phyloP scores from a whole-genome alignment of 2,113 vertebrate genomes.

The Perca flavescens region DNA sequence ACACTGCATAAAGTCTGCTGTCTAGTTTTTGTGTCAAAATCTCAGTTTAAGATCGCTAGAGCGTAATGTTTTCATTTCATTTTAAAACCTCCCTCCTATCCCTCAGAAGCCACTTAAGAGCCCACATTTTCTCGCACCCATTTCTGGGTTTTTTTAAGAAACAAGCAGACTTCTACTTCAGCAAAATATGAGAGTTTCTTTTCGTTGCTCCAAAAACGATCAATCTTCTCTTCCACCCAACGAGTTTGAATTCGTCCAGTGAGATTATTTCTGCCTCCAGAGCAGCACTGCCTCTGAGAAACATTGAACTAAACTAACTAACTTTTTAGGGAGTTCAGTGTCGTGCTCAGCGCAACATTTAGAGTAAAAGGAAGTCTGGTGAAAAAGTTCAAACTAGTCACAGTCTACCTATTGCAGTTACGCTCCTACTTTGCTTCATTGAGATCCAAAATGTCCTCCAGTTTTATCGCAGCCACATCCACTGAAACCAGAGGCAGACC shows the following conservation, averaged over 20 bases:
- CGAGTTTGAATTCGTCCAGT: not conserved
- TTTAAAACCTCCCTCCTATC: not conserved
- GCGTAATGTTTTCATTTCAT: not conserved
- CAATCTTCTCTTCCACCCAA: too few species aligned
- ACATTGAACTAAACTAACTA: not conserved
- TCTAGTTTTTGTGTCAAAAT: constrained; percentile 1
- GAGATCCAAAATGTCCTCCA: constrained; percentile 50
- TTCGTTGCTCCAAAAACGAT: too few species aligned
- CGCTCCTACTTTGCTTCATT: constrained; percentile 19
- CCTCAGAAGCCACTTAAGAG: not conserved
- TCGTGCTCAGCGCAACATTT: not conserved
- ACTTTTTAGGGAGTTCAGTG: not conserved
- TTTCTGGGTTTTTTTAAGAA: too few species aligned
- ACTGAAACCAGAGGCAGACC: constrained; percentile 47
- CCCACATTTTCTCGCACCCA: too few species aligned
- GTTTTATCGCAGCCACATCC: constrained; percentile 16
- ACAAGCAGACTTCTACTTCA: too few species aligned
- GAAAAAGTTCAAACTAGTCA: not conserved
- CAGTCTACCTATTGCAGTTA: constrained; percentile 15
- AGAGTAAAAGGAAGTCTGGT: not conserved
- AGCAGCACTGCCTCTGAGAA: constrained; percentile 11
- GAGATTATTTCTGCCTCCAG: constrained; percentile 25
- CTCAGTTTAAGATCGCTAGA: not conserved
- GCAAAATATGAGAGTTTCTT: too few species aligned
- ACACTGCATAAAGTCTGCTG: not conserved